Evolutionary conservation across 2,888 invertebrate genomes (phyloP), one percentile per base, ranked within the genome.

Genomic region (Drosophila planitibia): DNA sequence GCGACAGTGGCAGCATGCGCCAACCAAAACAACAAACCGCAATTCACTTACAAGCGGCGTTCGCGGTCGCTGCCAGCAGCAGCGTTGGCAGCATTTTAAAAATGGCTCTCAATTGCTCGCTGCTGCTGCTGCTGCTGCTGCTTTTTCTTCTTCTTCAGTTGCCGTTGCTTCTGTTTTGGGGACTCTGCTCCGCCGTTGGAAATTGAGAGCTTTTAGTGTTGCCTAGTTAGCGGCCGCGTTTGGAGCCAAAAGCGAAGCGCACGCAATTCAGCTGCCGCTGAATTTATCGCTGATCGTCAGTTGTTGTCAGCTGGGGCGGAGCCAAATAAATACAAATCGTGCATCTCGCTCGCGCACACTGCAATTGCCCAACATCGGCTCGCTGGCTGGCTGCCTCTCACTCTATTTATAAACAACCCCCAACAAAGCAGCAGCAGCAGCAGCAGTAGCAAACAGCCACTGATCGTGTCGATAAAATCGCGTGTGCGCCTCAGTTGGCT

Each of bases 1-100:
- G 53, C 75, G 68, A 67, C 81, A 70, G 74, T 52, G 51, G 64
- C 71, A 74, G 70, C 68, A 63, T 55, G 70, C 83, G 81, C 84
- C 87, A 89, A 88, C 91, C 91, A 91, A 91, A 88, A 90, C 89
- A 90, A 91, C 92, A 92, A 92, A 91, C 91, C 92, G 88, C 92
- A 91, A 91, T 91, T 91, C 91, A 92, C 91, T 92, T 88, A 88
- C 89, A 86, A 83, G 77, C 81, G 81, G 76, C 82, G 80, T 80
- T 82, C 83, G 83, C 66, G 80, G 89, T 81, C 86, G 79, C 76
- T 55, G 84, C 63, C 68, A 35, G 35, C 35, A 35, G 35, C 35
- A 41, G 10, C 62, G 74, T 37, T 53, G 41, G 59, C 77, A 51
- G 69, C 64, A 54, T 73, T 74, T 79, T 67, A 44, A 76, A 80